Conservation (phyloP, 2,113 vertebrate genomes). For the Bujurquina vittata region DNA sequence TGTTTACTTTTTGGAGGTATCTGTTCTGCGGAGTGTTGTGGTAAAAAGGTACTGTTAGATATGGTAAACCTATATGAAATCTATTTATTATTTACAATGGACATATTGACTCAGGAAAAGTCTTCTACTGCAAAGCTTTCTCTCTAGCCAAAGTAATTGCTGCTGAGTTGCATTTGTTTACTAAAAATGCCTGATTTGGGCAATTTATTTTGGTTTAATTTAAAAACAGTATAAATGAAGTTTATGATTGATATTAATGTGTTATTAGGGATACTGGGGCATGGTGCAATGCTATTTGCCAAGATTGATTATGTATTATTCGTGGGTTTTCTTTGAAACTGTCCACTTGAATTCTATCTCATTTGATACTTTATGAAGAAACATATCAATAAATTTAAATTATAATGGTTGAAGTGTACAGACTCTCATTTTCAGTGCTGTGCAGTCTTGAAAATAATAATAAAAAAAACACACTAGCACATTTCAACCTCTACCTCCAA, state of each 20-base stretch:
- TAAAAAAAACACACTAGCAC: not conserved
- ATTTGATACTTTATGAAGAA: conserved; percentile 73
- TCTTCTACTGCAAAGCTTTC: conserved; percentile 51
- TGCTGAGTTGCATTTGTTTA: conserved; percentile 74
- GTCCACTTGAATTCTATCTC: conserved; percentile 57
- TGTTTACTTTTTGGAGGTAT: conserved; percentile 60
- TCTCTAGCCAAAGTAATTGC: conserved; percentile 51
- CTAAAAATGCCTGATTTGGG: conserved; percentile 57
- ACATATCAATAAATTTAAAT: conserved; percentile 69
- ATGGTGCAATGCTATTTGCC: conserved; percentile 71
- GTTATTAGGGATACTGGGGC: conserved; percentile 72
- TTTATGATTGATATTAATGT: conserved; percentile 52
- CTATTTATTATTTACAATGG: conserved; percentile 42
- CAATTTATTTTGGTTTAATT: conserved; percentile 58
- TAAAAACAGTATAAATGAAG: conserved; percentile 58
- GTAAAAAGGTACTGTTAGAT: conserved; percentile 1
- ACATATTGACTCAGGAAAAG: conserved; percentile 67
- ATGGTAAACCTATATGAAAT: conserved; percentile 31
- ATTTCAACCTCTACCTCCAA: not conserved
- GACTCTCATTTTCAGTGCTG: conserved; percentile 5
- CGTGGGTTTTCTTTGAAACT: conserved; percentile 47
- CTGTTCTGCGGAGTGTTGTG: conserved; percentile 14
- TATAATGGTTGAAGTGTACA: conserved; percentile 33
- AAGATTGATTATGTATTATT: conserved; percentile 70
- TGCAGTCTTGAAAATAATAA: not conserved